Conservation (phyloP, 2,888 invertebrate species). For the Nymphalis polychloros region DNA sequence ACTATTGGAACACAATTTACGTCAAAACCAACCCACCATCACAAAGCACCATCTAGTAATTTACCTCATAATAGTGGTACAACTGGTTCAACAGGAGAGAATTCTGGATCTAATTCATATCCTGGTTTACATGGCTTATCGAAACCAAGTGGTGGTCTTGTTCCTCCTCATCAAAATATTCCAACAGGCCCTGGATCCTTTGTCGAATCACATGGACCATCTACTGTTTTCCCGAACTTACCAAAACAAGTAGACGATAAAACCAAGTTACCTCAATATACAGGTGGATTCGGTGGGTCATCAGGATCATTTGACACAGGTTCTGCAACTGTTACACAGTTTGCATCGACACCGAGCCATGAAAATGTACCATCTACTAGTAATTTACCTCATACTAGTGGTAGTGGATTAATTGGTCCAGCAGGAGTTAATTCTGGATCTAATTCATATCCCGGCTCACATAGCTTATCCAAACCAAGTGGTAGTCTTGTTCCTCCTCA, state of each 20-base stretch:
- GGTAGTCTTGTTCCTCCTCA: background rate
- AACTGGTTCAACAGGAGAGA: background rate
- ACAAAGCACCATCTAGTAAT: background rate
- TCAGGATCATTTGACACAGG: conserved; percentile 45
- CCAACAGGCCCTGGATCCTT: conserved; percentile 10
- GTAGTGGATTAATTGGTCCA: background rate
- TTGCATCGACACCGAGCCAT: conserved; percentile 6
- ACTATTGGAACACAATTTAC: conserved; percentile 6
- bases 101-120: background rate
- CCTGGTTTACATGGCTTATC: background rate
- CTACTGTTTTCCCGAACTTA: too few species aligned
- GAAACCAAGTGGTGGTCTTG: background rate
- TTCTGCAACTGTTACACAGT: conserved; percentile 11
- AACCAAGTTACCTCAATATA: conserved; percentile 41
- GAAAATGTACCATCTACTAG: conserved; percentile 6
- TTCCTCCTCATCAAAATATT: conserved; percentile 31
- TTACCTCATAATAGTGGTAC: background rate
- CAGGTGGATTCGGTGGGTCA: conserved; percentile 53
- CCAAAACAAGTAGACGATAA: too few species aligned
- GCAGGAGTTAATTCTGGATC: background rate
- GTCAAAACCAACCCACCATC: background rate
- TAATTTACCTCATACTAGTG: conserved; percentile 2
- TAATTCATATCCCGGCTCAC: background rate
- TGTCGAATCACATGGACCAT: too few species aligned
- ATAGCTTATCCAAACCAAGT: background rate